phyloP scores from a whole-genome alignment of 2,888 invertebrate species.

The Proisotoma minuta region DNA sequence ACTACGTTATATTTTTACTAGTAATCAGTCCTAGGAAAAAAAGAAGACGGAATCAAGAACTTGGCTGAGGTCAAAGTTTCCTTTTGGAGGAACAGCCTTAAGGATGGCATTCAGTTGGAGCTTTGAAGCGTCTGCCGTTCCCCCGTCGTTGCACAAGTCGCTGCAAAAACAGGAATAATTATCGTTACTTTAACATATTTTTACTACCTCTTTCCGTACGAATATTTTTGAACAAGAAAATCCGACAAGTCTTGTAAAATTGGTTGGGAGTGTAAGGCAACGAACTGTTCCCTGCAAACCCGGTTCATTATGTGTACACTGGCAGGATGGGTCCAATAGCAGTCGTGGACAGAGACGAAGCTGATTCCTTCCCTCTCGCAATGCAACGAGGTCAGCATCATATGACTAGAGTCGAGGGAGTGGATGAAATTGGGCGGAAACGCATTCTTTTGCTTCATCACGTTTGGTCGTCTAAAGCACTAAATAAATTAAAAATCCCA shows the following conservation, averaged over 20 bases:
- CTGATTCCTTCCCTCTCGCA: slow-evolving; percentile 76
- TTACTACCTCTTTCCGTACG: slow-evolving; percentile 59
- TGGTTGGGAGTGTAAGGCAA: slow-evolving; percentile 87
- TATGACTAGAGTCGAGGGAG: slow-evolving; percentile 95
- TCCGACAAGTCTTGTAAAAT: slow-evolving; percentile 80
- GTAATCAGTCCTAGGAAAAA: slow-evolving; percentile 62
- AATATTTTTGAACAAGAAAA: slow-evolving; percentile 66
- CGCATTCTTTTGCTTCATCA: slow-evolving; percentile 88
- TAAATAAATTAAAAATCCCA: background rate
- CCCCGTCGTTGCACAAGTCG: slow-evolving; percentile 55
- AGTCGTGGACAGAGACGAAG: slow-evolving; percentile 97
- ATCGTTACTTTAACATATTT: background rate
- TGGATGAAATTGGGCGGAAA: slow-evolving; percentile 99
- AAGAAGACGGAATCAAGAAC: slow-evolving; percentile 78
- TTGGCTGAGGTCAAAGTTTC: slow-evolving; percentile 68
- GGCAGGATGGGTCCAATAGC: slow-evolving; percentile 96
- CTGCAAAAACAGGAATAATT: slow-evolving; percentile 51
- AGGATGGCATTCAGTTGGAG: slow-evolving; percentile 62
- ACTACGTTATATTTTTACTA: background rate
- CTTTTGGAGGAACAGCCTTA: slow-evolving; percentile 65
- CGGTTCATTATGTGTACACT: slow-evolving; percentile 83
- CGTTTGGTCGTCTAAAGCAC: slow-evolving; percentile 65
- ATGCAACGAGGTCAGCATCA: slow-evolving; percentile 96
- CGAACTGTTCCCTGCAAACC: slow-evolving; percentile 96
- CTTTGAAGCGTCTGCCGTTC: slow-evolving; percentile 58